phyloP scores from a whole-genome alignment of 2,113 vertebrate genomes.

The Eulacestoma nigropectus region DNA sequence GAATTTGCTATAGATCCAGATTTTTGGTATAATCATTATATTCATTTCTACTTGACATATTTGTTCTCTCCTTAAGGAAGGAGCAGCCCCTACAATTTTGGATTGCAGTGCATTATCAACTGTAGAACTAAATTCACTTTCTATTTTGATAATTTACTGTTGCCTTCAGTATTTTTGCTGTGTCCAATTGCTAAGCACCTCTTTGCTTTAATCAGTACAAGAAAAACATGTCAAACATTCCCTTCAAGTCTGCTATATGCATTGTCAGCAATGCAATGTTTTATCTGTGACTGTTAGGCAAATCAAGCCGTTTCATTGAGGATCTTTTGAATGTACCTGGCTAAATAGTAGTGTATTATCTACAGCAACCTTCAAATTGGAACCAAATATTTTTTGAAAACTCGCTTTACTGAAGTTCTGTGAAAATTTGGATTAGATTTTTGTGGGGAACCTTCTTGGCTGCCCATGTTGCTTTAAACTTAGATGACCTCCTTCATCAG shows the following conservation, averaged over 20 bases:
- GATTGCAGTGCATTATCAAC: background rate
- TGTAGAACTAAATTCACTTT: background rate
- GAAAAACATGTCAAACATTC: background rate
- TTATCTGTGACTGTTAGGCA: background rate
- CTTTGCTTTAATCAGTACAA: background rate
- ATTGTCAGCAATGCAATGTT: background rate
- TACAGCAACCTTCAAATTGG: background rate
- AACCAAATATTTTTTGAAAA: background rate
- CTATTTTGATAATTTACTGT: background rate
- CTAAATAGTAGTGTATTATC: background rate
- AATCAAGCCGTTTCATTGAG: background rate
- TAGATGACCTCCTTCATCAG: background rate
- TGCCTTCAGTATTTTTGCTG: background rate
- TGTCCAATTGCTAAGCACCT: background rate
- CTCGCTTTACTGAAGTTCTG: background rate
- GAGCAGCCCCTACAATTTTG: background rate
- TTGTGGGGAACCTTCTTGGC: background rate
- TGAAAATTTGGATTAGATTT: background rate
- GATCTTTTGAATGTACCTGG: background rate
- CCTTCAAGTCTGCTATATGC: background rate
- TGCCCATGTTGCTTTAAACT: background rate
- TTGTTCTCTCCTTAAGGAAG: background rate
- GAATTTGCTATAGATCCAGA: background rate
- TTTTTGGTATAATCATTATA: background rate
- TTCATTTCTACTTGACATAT: background rate